Conservation (phyloP, 2,888 invertebrate genomes). For the Peribatodes rhomboidaria region DNA sequence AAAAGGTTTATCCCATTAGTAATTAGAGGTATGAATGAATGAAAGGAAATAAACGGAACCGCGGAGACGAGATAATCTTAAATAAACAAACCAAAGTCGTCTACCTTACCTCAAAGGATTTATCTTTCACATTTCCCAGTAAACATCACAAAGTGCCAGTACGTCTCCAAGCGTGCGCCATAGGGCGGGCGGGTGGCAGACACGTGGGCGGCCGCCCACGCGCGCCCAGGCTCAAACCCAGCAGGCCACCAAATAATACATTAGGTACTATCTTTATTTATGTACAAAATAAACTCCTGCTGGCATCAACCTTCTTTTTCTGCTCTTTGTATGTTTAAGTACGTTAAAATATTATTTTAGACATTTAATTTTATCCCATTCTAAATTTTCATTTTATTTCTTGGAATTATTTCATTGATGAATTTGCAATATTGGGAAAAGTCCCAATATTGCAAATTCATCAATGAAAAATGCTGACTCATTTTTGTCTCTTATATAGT, state of each 20-base stretch:
- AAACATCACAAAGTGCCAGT: slow-evolving; percentile 19
- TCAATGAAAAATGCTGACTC: too few species aligned
- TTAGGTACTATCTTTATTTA: slow-evolving; percentile 21
- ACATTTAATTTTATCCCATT: too few species aligned
- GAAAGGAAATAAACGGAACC: too few species aligned
- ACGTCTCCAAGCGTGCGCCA: slow-evolving; percentile 5
- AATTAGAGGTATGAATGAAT: too few species aligned
- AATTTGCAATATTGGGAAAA: too few species aligned
- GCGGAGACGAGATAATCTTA: too few species aligned
- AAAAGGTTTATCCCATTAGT: too few species aligned
- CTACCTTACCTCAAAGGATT: slow-evolving; percentile 14
- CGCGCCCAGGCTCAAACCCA: slow-evolving; percentile 17
- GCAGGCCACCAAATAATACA: slow-evolving; percentile 23
- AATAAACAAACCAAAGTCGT: not conserved
- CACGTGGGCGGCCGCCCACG: slow-evolving; percentile 33
- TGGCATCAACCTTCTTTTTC: not conserved
- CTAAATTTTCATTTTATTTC: too few species aligned
- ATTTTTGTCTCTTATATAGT: too few species aligned
- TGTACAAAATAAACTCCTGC: slow-evolving; percentile 1
- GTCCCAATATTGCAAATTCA: too few species aligned
- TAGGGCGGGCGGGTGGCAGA: slow-evolving; percentile 28
- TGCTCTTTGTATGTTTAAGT: not conserved
- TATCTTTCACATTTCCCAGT: slow-evolving; percentile 11
- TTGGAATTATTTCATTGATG: too few species aligned
- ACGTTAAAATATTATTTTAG: too few species aligned